Evolutionary conservation across 2,888 invertebrate species (phyloP), one percentile per base, ranked within the genome.

Genomic region (Oxycera nigricornis): DNA sequence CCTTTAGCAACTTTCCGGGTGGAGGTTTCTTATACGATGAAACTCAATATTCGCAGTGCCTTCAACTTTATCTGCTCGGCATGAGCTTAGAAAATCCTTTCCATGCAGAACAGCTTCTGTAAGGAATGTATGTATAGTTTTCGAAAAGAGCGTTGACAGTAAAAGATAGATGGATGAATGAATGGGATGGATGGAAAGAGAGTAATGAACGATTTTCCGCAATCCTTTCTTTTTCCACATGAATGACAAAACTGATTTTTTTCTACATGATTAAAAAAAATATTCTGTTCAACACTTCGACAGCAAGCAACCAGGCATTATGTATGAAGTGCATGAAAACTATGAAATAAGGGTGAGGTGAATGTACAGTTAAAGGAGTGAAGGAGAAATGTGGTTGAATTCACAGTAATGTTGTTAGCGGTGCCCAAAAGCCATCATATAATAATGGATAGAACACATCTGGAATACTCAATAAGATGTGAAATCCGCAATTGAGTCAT

Each of bases 121-220:
- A 46, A 46, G 11, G 46, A 3, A 46, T 17, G 17, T 17, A n/a
- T 11, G 17, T 11, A 46, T 46, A 46, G 46, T 46, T 46, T 46
- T n/a, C 17, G 46, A 46, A 17, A 46, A 46, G 17, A 46, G 3
- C 17, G 46, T 46, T n/a, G 17, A 46, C 46, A 17, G 46, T 14
- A 46, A 11, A 46, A 46, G 17, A 46, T 3, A 35, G 35, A 7
- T 35, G 14, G 11, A 46, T 46, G n/a, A n/a, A n/a, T n/a, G n/a
- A n/a, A n/a, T n/a, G n/a, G n/a, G n/a, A n/a, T n/a, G 9, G 39
- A 39, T 39, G 14, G 7, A 61, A n/a, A 39, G n/a, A 41, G 46
- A 39, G 67, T 67, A 41, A 67, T 67, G 67, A 67, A 20, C 67
- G 46, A 67, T 67, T 67, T 67, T 67, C 67, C 41, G 24, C 26